Evolutionary conservation across 2,888 invertebrate species (phyloP), one percentile per base, ranked within the genome.

Genomic region (Pseudanteris insignis): DNA sequence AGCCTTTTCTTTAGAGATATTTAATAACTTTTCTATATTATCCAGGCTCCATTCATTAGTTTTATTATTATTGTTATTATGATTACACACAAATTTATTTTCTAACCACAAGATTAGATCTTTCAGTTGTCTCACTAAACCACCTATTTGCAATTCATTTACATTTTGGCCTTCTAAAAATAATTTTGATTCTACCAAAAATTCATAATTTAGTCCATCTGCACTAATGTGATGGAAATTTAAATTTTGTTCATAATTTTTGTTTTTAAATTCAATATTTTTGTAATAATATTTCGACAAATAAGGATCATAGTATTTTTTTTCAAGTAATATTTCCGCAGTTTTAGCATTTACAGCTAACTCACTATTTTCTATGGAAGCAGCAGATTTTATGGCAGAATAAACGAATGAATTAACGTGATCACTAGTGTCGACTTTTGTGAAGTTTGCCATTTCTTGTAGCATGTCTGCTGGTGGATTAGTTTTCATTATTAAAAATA

Each of bases 361-460:
- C 24, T 85, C 76, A 47, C 70, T 70, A 66, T 79, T 75, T 18
- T 81, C 81, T 50, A 87, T 75, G 57, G 81, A 58, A 54, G 87
- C 83, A 11, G 86, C 84, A 26, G 81, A 79, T 71, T 83, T 75
- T 54, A 90, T 87, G n/a, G 81, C 81, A 14, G 85, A 83, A 71
- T 86, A 87, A 4, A 89, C 84, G n/a, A 84, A 86, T 50, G 88
- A 82, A 63, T 86, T 86, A 0, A 90, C 88, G 32, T 88, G 84
- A 37, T 84, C 79, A 72, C 84, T 86, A 10, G 81, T 81, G 70
- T 90, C 90, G 37, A 82, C 76, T 64, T 88, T 83, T 4, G 89
- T 89, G 80, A 85, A 85, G 70, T 84, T 81, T 12, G 90, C 90
- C 86, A 90, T 88, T 18, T 85, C 82, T 79, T 88, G 86, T 71